Base-by-base conservation (phyloP, 2,888 invertebrate species). In the Deilephila elpenor region DNA sequence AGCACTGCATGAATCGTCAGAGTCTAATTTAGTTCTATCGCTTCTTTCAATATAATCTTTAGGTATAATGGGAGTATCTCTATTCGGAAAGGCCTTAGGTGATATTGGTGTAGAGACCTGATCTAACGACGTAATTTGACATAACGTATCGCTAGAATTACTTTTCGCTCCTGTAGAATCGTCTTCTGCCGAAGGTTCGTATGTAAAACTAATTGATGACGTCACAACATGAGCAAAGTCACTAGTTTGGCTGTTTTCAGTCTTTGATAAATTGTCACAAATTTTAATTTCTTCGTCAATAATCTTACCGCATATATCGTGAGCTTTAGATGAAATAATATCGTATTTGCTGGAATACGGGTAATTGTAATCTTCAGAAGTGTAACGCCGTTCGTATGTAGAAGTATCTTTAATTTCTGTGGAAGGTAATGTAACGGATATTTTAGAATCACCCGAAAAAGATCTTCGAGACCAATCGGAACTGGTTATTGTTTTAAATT, bases 31-130 rank as follows among this genome's bases (percentile, higher is more conserved):
- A 29, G 86, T 83, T 78, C 84, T 92, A 76, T 93, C 93, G 87
- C 89, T 92, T 79, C 83, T 90, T 59, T 93, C 93, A 20, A 85
- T 73, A 76, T 84, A 89, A 75, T 95, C 94, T 80, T 89, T 92
- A 11, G 92, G 88, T 78, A 89, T 83, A 51, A 89, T 88, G 53
- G 91, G 88, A 20, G 90, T 91, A 67, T 93, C 92, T 79, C 88
- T 87, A 74, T 86, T 87, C 11, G 93, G 90, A 88, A 95, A 93
- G 82, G 92, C 86, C 84, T 95, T 95, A n/a, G 95, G 95, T n/a
- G 95, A 95, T 84, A 95, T 95, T 19, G 95, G 95, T 64, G 95
- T 95, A 44, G 95, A 95, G 29, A 95, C 91, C 82, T 95, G 95
- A 84, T 95, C 95, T 73, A 95, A 86, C 11, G 95, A 95, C 37